phyloP scores from a whole-genome alignment of 2,888 invertebrate genomes.

The Pyrochroa serraticornis region DNA sequence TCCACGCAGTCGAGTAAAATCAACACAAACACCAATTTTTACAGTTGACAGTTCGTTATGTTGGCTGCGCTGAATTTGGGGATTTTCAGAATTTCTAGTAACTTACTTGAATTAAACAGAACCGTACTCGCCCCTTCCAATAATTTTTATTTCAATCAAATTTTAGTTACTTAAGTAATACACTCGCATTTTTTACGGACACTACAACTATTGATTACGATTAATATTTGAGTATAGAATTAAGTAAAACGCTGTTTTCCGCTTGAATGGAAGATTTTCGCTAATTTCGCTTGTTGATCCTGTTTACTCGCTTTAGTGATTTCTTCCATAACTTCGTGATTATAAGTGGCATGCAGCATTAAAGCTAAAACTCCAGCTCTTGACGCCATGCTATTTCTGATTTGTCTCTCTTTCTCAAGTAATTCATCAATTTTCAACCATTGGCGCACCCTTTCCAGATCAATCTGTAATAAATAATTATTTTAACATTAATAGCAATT shows the following conservation, averaged over 20 bases:
- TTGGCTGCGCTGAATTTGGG: too few relatives aligned
- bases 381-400: conserved; percentile 73
- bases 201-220: too few relatives aligned
- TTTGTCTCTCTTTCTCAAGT: conserved; percentile 90
- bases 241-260: conserved; percentile 10
- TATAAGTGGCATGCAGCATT: conserved; percentile 96
- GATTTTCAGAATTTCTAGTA: too few relatives aligned
- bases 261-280: conserved; percentile 41
- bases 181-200: too few relatives aligned
- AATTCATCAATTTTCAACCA: conserved; percentile 95
- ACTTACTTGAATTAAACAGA: too few relatives aligned
- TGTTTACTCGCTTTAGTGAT: conserved; percentile 62
- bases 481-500: neutral
- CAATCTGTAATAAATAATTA: conserved; percentile 68
- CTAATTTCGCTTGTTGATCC: conserved; percentile 60
- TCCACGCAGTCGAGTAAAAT: too few relatives aligned
- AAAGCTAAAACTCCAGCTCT: conserved; percentile 91
- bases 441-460: conserved; percentile 89
- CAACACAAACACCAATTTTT: too few relatives aligned
- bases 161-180: too few relatives aligned
- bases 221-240: neutral
- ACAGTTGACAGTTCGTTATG: too few relatives aligned
- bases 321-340: conserved; percentile 88
- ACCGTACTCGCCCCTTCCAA: too few relatives aligned
- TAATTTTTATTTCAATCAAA: too few relatives aligned